Conservation (phyloP, 2,797 vertebrate genomes). For the Phrynocephalus forsythii region DNA sequence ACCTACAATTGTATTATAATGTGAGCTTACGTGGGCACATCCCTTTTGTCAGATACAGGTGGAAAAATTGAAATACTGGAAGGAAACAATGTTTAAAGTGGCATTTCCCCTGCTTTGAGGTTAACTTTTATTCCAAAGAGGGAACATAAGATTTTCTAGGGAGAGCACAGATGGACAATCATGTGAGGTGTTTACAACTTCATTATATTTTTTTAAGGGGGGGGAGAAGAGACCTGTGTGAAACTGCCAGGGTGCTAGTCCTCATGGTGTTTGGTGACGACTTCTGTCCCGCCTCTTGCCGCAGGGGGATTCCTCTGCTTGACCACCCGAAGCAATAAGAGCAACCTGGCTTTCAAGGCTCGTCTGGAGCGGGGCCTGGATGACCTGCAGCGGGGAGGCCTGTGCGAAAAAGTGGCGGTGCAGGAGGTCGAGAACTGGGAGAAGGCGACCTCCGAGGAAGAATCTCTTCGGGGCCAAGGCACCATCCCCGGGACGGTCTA, state of each 20-base stretch:
- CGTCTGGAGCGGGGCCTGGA: conserved; percentile 78
- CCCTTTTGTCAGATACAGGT: too few species aligned
- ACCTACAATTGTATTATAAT: too few species aligned
- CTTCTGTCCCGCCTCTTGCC: background rate
- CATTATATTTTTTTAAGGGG: too few species aligned
- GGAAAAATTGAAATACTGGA: too few species aligned
- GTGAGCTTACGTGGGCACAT: too few species aligned
- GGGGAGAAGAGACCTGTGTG: too few species aligned
- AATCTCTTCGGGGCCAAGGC: conserved; percentile 55
- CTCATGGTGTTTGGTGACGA: too few species aligned
- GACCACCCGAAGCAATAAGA: conserved; percentile 85
- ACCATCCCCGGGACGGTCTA: conserved; percentile 87
- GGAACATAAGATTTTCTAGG: too few species aligned
- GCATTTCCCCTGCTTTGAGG: background rate
- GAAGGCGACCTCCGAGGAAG: conserved; percentile 78
- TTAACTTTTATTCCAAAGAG: background rate
- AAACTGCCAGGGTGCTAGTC: background rate
- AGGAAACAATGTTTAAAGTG: too few species aligned
- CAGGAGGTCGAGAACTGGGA: conserved; percentile 85
- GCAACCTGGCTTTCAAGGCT: conserved; percentile 84
- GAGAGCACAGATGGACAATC: too few species aligned
- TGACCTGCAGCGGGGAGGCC: conserved; percentile 78
- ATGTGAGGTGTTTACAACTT: too few species aligned
- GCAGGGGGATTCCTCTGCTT: conserved; percentile 91
- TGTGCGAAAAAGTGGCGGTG: conserved; percentile 78